Evolutionary conservation across 2,797 vertebrate species (phyloP).

Genomic region (Falco peregrinus): DNA sequence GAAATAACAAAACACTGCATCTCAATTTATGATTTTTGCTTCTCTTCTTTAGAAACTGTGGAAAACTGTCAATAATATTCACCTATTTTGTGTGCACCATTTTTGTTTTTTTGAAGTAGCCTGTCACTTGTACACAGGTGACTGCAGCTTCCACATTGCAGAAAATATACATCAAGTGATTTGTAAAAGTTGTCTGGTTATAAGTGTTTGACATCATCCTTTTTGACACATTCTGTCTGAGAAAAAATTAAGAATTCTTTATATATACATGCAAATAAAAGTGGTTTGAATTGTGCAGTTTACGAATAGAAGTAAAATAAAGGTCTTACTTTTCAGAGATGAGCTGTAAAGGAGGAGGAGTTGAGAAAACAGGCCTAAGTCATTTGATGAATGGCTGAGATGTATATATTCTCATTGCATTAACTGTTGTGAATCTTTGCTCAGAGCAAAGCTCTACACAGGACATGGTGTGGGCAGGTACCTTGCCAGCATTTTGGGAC

Average conservation of each 20-base stretch:
- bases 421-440: not conserved
- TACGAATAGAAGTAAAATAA: not conserved
- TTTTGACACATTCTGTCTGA: not conserved
- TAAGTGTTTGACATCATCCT: not conserved
- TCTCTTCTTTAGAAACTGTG: not conserved
- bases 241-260: not conserved
- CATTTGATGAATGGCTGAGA: not conserved
- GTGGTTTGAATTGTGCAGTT: not conserved
- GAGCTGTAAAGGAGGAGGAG: not conserved
- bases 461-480: accelerated
- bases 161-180: not conserved
- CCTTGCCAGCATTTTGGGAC: not conserved
- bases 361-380: not conserved
- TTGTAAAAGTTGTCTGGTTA: not conserved
- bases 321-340: not conserved
- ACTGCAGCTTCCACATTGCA: not conserved
- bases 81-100: not conserved
- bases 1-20: not conserved
- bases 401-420: not conserved
- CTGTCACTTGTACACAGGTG: not conserved
- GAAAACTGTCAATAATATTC: not conserved
- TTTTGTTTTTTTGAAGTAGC: not conserved
- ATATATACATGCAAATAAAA: not conserved
- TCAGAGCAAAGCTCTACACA: not conserved
- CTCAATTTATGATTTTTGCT: not conserved